Evolutionary conservation across 2,113 vertebrate species (phyloP), one percentile per base, ranked within the genome.

Genomic region (Halichoerus grypus): DNA sequence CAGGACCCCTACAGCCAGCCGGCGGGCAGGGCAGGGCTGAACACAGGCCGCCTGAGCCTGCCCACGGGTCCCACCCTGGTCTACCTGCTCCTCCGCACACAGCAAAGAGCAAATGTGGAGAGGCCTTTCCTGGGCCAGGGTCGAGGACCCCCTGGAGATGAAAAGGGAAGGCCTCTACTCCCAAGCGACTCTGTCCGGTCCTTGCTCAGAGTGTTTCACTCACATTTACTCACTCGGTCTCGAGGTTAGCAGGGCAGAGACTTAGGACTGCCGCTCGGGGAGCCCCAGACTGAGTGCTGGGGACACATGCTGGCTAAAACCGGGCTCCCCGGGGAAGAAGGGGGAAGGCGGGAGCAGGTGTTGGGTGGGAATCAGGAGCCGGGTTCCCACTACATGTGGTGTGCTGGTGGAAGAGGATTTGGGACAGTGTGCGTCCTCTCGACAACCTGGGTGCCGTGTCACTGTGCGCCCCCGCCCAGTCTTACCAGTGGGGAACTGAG

Each of bases 1-100:
- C 21, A 0, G 0, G 5, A 4, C 39, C 77, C 61, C n/a, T 1
- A 2, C 1, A 1, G 36, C 87, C 33, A 0, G 46, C 10, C 57
- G 0, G 0, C 72, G 84, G 57, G 24, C 72, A n/a, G 74, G 51
- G 72, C 26, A 21, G 22, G 57, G 67, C 90, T 65, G 46, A 3
- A 42, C 26, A 14, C 5, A 28, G 83, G 9, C 53, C 26, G 22
- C 59, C 21, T 10, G 22, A n/a, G 16, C 46, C 55, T 1, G 3
- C 7, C 92, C 36, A 0, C n/a, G 3, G 5, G 36, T 21, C 36
- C 76, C 18, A 4, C 33, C 69, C 81, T 11, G 53, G 19, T 9
- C 11, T 18, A 3, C 4, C 0, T 24, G 53, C 28, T 13, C 69
- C 61, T 33, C 61, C 11, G 33, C n/a, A 1, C 11, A 1, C 15